Percentiles rank a stretch among this genome's conserved stretches.
Conservation (phyloP, 2,888 invertebrate species). For the Dexiosoma caninum region DNA sequence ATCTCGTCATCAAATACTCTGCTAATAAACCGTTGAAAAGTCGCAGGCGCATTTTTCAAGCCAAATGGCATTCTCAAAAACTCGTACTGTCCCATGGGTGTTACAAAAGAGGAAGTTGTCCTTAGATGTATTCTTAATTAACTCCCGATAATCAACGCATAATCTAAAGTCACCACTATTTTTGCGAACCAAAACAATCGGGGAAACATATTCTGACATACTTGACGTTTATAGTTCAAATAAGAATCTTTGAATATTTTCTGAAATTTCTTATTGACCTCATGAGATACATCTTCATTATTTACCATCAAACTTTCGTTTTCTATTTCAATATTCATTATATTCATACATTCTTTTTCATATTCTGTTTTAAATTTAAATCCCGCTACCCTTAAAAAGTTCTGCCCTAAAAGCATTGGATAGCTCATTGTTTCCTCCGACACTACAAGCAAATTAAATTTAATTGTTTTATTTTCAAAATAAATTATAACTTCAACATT, state of each 20-base stretch:
- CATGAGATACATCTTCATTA: neutral
- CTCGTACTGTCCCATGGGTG: too few relatives aligned
- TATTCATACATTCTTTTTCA: neutral
- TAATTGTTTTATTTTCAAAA: too few relatives aligned
- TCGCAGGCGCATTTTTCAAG: too few relatives aligned
- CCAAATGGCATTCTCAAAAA: too few relatives aligned
- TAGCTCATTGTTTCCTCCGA: slow-evolving; percentile 1
- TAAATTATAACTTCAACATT: neutral
- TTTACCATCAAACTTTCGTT: neutral
- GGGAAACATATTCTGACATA: slow-evolving; percentile 42
- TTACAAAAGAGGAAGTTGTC: too few relatives aligned
- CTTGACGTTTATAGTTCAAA: too few relatives aligned
- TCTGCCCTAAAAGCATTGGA: neutral
- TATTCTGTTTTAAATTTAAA: slow-evolving; percentile 1
- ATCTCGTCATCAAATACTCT: too few relatives aligned
- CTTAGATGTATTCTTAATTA: neutral
- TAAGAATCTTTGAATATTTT: slow-evolving; percentile 7
- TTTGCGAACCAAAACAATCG: slow-evolving; percentile 37
- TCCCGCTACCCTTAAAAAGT: neutral
- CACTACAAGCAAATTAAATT: too few relatives aligned
- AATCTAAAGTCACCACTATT: slow-evolving; percentile 16
- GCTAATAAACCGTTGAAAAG: slow-evolving; percentile 13
- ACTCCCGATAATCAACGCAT: too few relatives aligned
- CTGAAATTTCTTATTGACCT: neutral
- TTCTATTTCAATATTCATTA: too few relatives aligned